Evolutionary conservation across 2,113 vertebrate genomes (phyloP), one percentile per base, ranked within the genome.

Genomic region (Oxyruncus cristatus): DNA sequence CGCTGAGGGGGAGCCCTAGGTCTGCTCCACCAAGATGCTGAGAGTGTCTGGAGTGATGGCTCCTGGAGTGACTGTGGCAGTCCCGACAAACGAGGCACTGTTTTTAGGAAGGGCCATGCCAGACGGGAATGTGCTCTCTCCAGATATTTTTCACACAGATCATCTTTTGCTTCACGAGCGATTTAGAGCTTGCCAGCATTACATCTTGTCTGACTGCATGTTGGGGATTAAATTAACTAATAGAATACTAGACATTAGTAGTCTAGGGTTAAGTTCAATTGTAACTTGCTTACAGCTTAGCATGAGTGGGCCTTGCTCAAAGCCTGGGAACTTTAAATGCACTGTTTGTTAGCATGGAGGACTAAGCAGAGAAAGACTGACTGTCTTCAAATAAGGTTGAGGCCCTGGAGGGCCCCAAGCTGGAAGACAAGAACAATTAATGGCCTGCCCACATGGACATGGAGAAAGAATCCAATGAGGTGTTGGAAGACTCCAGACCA

Each of bases 171-270:
- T 99, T 95, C 99, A 99, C 0, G 98, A 99, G 91, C 91, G 98
- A 59, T 99, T 99, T 96, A 98, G 98, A 92, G 98, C 98, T 8
- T 99, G 99, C 88, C 99, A 99, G 94, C 99, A 99, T 97, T 99
- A 99, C 89, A 98, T 99, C 72, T 98, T 99, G 17, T 99, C 26
- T 63, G 56, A 42, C 32, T 63, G 42, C 32, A 28, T 63, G 10
- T 42, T 62, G 41, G 35, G 41, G 55, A 62, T 76, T 62, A 76
- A 27, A 63, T n/a, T 33, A 58, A 44, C 14, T 73, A 44, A 50
- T 11, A 50, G 55, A 81, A 70, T 56, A 55, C 42, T 63, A 70
- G 41, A 63, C 68, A 90, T 62, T 49, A 76, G 32, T 63, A 49
- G n/a, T 84, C 41, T 42, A 28, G 26, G 30, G 35, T 71, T 68